Evolutionary conservation across 2,888 invertebrate genomes (phyloP).

Genomic region (Melanophora roralis): DNA sequence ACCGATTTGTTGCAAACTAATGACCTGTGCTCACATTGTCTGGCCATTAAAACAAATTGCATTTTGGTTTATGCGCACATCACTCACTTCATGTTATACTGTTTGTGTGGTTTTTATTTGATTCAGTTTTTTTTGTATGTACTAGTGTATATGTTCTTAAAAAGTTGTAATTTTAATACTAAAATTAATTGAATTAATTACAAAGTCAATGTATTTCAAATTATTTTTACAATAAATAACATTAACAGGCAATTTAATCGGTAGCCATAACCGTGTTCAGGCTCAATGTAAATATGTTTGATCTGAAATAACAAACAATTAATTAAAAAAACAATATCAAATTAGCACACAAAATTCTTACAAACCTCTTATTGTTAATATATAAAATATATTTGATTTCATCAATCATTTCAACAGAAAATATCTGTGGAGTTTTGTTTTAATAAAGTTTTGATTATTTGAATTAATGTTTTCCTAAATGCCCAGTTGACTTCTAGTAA

Average conservation of each 20-base stretch:
- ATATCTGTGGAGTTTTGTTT: constrained; percentile 26
- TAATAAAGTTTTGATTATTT: too few species aligned
- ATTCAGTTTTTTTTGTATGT: not conserved
- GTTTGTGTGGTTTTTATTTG: not conserved
- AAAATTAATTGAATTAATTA: constrained; percentile 20
- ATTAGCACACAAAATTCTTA: not conserved
- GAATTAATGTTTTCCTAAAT: too few species aligned
- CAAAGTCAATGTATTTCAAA: constrained; percentile 33
- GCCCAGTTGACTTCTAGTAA: too few species aligned
- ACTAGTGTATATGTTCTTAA: not conserved
- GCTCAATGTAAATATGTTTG: not conserved
- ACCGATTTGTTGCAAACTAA: constrained; percentile 11
- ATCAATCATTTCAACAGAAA: constrained; percentile 38
- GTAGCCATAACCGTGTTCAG: not conserved
- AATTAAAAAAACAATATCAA: constrained; percentile 54
- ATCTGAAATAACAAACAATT: constrained; percentile 50
- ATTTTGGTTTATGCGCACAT: too few species aligned
- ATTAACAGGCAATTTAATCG: constrained; percentile 50
- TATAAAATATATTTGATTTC: too few species aligned
- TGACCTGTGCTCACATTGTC: not conserved
- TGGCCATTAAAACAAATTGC: not conserved
- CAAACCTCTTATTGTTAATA: too few species aligned
- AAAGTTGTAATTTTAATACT: constrained; percentile 46
- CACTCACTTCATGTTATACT: not conserved
- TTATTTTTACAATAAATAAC: constrained; percentile 54